Evolutionary conservation across 2,888 invertebrate genomes (phyloP), one percentile per base, ranked within the genome.

Genomic region (Drosophila infuscata): DNA sequence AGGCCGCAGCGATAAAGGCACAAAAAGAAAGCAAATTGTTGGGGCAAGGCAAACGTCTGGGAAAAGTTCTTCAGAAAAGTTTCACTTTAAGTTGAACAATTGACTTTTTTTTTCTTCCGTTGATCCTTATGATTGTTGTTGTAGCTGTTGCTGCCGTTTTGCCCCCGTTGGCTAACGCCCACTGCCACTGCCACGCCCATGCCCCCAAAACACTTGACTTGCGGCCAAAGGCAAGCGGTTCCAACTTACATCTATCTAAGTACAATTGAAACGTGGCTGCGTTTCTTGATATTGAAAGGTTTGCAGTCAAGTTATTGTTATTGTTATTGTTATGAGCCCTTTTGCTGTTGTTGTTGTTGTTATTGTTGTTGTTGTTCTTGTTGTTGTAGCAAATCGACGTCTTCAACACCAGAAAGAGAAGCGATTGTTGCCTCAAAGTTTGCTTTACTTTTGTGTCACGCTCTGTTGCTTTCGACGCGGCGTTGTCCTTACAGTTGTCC

Each of bases 291-390:
- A 88, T 90, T 88, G 91, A 88, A 88, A 88, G 88, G 88, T 89
- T 90, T 84, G 91, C 87, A 83, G 62, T 60, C 77, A 87, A 87
- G 82, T 90, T 89, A 90, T 89, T 91, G 88, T 87, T 91, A 89
- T 88, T 91, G 87, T 88, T 91, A 89, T 88, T 91, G 87, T 88
- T 91, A 90, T 88, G 88, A 75, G 64, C 65, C 62, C 73, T 85
- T 74, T 74, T 79, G 76, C 59, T 70, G 67, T 70, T 73, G 74
- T 63, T 75, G 69, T 33, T 70, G 67, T 8, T 48, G 51, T 59
- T 74, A 51, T n/a, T 64, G 36, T 53, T 62, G 20, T 25, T 25
- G 20, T 25, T 25, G n/a, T n/a, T n/a, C 48, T 33, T 65, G 64
- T 60, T 56, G 79, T 65, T 79, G 88, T 72, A 83, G 75, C 81